A percentile compares a stretch with the other conserved stretches of the same genome.
Evolutionary conservation across 2,888 invertebrate species (phyloP).

Genomic region (Caenorhabditis becei): DNA sequence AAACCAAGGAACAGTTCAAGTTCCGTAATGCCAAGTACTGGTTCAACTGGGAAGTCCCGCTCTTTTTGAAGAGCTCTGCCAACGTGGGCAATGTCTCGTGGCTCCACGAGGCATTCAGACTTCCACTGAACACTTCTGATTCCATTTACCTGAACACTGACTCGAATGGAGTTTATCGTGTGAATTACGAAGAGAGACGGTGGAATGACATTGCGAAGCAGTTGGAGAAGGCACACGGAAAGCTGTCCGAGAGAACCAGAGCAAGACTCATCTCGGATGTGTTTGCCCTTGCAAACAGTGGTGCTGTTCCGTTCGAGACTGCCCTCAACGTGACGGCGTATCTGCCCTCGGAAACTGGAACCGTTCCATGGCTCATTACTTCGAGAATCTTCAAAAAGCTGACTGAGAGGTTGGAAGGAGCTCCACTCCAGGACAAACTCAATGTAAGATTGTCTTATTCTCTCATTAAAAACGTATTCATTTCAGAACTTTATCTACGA

Average conservation of each 20-base stretch:
- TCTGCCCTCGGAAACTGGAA: constrained; percentile 61
- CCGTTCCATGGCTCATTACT: constrained; percentile 58
- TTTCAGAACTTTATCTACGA: constrained; percentile 53
- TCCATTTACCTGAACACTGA: constrained; percentile 77
- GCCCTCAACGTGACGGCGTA: constrained; percentile 68
- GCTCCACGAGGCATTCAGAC: constrained; percentile 73
- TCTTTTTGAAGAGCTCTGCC: constrained; percentile 71
- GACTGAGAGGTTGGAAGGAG: constrained; percentile 48
- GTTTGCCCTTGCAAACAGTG: constrained; percentile 83
- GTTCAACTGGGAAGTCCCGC: constrained; percentile 80
- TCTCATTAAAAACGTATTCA: too few relatives aligned
- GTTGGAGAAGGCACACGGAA: constrained; percentile 35
- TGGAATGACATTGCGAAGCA: constrained; percentile 66
- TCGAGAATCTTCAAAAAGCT: constrained; percentile 40
- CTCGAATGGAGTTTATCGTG: constrained; percentile 79
- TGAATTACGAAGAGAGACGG: constrained; percentile 68
- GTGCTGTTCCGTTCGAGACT: constrained; percentile 84
- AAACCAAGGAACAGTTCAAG: constrained; percentile 71
- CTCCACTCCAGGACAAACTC: constrained; percentile 47
- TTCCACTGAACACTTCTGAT: constrained; percentile 66
- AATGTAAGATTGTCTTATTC: constrained; percentile 21
- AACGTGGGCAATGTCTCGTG: constrained; percentile 70
- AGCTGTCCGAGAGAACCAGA: constrained; percentile 55
- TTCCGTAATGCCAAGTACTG: constrained; percentile 76
- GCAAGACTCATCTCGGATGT: constrained; percentile 92